Evolutionary conservation across 1,140 invertebrate species (phyloP), one percentile per base, ranked within the genome.

Genomic region (Drosophila albomicans): DNA sequence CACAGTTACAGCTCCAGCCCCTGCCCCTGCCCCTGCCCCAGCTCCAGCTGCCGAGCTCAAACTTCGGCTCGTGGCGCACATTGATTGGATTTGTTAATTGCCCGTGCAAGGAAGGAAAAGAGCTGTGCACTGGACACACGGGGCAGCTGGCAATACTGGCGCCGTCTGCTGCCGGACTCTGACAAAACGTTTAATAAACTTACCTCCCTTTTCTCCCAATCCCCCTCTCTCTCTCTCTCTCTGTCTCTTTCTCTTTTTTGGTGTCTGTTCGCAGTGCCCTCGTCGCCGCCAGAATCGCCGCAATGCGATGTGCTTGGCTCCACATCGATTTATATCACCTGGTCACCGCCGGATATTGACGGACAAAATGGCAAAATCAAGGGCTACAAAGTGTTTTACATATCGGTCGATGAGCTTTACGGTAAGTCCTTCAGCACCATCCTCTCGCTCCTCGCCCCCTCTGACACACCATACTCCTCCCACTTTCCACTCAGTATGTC

Each of bases 311-410:
- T 96, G 5, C 93, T 96, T 25, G 96, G 96, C 78, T 97, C 97
- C 11, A 95, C 97, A 92, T 97, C 96, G 68, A 94, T 98, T 57
- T 95, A 96, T 86, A 95, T 98, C 56, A 95, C 96, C 15, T 98
- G 97, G 97, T 96, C 97, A 66, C 95, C 96, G 8, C 97, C 97
- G 4, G 95, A 96, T 5, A 93, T 95, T 32, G 95, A 96, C 57
- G 96, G 96, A 5, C 94, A 97, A 62, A 97, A 98, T 93, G 98
- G 98, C 5, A 94, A 97, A 48, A 94, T 98, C 52, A 96, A 97
- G 89, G 97, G 97, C 5, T 98, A 98, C 93, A 96, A 97, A 93
- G 95, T 98, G 46, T 96, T 96, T 71, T 97, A 95, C 91, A 95
- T 95, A 72, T 95, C 95, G 35, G 93, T 95, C 56, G 95, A 95